A percentile compares a stretch with the other conserved stretches of the same genome.
Evolutionary conservation across 2,888 invertebrate species (phyloP).

Genomic region (Automeris io): DNA sequence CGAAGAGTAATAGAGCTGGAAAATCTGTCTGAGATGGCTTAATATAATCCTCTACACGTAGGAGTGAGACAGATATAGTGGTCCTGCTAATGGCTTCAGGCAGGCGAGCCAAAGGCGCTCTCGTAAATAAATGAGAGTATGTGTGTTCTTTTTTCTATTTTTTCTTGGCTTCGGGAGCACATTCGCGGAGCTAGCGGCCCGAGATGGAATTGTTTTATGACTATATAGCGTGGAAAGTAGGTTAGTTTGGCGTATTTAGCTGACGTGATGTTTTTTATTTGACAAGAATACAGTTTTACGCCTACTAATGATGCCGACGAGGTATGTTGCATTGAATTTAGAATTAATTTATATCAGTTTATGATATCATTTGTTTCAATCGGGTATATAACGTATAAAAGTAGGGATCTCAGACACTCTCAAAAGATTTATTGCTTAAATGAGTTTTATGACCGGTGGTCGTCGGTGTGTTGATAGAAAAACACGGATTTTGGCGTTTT

Average conservation of each 20-base stretch:
- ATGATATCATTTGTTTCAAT: background rate
- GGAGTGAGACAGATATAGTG: constrained; percentile 41
- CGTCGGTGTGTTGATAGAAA: too few relatives aligned
- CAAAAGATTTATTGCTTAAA: too few relatives aligned
- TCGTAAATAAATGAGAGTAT: constrained; percentile 61
- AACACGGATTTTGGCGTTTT: too few relatives aligned
- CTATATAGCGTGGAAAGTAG: constrained; percentile 25
- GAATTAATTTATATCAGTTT: background rate
- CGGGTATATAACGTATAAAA: too few relatives aligned
- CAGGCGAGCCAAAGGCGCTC: constrained; percentile 50
- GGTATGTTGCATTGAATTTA: background rate
- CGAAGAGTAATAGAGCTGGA: constrained; percentile 37
- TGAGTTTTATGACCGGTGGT: too few relatives aligned
- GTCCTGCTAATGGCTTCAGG: constrained; percentile 55
- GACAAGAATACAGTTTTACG: constrained; percentile 11
- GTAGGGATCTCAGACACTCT: too few relatives aligned
- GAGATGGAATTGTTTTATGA: constrained; percentile 29
- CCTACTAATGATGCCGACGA: background rate
- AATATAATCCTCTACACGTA: constrained; percentile 28
- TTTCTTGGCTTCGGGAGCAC: constrained; percentile 25
- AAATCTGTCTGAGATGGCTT: constrained; percentile 47
- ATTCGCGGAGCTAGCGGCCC: constrained; percentile 22
- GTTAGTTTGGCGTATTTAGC: constrained; percentile 26
- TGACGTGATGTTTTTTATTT: constrained; percentile 15
- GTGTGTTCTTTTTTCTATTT: constrained; percentile 37